Conservation (phyloP, 2,888 invertebrate species). For the Bhutanitis thaidina region DNA sequence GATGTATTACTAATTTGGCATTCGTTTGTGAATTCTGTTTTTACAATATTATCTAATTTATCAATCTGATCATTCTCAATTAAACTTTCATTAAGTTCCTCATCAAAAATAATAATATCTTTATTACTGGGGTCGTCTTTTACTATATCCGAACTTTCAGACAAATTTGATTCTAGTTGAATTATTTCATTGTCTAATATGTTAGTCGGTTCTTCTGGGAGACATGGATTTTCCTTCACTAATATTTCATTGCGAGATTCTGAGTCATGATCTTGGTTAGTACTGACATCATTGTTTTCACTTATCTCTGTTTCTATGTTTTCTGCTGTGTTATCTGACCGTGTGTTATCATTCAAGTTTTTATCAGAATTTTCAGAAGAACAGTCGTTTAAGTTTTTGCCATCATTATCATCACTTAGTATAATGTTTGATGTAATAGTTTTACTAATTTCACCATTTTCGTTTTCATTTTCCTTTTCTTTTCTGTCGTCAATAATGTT, state of each 20-base stretch:
- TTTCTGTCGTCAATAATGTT: background rate
- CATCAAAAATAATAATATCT: background rate
- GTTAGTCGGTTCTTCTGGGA: background rate
- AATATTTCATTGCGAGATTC: background rate
- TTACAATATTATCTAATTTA: too few species aligned
- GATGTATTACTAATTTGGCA: background rate
- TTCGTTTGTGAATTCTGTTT: background rate
- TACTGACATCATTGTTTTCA: background rate
- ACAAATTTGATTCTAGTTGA: background rate
- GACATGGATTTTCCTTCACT: background rate
- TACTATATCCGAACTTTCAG: background rate
- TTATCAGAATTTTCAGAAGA: background rate
- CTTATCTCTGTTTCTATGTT: conserved; percentile 12
- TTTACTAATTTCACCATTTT: background rate
- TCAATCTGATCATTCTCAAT: background rate
- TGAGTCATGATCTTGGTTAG: background rate
- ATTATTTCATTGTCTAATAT: background rate
- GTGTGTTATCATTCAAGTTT: conserved; percentile 9
- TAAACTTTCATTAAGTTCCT: background rate
- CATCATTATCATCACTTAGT: background rate
- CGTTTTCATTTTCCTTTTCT: background rate
- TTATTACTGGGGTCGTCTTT: background rate
- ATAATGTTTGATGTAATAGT: background rate
- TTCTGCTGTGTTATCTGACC: conserved; percentile 15
- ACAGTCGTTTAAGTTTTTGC: background rate